These are phyloP conservation scores for Ellobius talpinus DNA, from an alignment of 2,113 vertebrate genomes.

Conservation along the genomic window DNA sequence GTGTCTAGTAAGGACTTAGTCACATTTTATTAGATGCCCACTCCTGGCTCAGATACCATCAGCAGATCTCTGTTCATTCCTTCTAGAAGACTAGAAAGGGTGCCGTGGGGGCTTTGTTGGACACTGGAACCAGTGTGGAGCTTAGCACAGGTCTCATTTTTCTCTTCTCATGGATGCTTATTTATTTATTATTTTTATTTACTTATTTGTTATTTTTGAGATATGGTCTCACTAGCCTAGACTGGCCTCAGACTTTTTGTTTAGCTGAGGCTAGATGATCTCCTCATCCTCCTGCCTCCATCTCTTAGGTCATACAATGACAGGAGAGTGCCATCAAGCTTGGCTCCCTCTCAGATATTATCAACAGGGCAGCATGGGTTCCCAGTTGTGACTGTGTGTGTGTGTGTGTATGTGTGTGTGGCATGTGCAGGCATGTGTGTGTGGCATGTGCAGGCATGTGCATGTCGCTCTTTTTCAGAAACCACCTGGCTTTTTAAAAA, in stretches of 20 bases:
- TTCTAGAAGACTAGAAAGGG: no score
- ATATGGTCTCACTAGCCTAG: neutral
- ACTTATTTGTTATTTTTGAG: neutral
- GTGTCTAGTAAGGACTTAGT: neutral
- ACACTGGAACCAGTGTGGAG: neutral
- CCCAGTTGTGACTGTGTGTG: neutral
- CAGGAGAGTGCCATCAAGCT: no score
- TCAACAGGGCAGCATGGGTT: neutral
- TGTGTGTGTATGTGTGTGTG: neutral
- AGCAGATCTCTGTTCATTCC: fast-evolving
- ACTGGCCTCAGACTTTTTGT: neutral
- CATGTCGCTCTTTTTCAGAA: neutral
- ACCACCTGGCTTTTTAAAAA: neutral
- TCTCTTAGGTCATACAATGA: neutral
- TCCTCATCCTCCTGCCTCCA: neutral
- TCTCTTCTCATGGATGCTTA: neutral
- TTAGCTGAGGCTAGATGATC: neutral
- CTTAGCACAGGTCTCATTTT: neutral
- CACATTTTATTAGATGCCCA: neutral
- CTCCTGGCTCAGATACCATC: fast-evolving
- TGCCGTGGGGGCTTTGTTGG: neutral
- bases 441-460: neutral
- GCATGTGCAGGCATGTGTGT: neutral
- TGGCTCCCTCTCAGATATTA: neutral
- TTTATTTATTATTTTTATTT: neutral